Evolutionary conservation across 2,113 vertebrate genomes (phyloP).

Genomic region (Pachyramphus minor): DNA sequence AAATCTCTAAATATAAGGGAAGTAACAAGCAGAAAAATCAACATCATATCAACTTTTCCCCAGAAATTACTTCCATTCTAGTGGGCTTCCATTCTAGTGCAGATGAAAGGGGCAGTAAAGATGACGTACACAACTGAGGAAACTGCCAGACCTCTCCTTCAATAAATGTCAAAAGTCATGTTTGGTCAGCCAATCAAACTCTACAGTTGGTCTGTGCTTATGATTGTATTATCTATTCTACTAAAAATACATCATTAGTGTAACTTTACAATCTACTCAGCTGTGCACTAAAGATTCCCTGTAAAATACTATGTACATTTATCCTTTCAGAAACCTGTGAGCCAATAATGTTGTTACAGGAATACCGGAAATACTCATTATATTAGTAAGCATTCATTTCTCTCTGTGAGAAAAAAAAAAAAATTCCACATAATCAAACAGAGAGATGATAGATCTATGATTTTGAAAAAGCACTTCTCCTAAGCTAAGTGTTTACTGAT

Average conservation of each 20-base stretch:
- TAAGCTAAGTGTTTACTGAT: neutral
- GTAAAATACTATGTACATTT: neutral
- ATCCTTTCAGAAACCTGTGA: neutral
- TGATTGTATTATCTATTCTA: neutral
- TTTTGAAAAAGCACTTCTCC: neutral
- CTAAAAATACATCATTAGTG: neutral
- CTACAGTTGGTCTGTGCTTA: neutral
- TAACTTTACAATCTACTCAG: neutral
- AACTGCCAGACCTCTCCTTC: neutral
- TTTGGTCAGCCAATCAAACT: neutral
- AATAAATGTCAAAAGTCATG: neutral
- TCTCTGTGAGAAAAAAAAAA: neutral
- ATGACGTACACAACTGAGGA: neutral
- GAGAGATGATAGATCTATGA: neutral
- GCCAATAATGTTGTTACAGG: neutral
- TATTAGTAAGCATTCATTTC: neutral
- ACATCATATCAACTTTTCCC: neutral
- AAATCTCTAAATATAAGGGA: neutral
- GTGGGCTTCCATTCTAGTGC: too few relatives aligned
- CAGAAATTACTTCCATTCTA: too few relatives aligned
- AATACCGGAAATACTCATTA: neutral
- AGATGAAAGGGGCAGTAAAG: neutral
- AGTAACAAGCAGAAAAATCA: neutral
- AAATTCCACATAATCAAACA: neutral
- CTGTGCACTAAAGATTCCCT: neutral